These are phyloP conservation scores for Salmo trutta DNA, from an alignment of 2,797 vertebrate genomes.

Conservation along the genomic window DNA sequence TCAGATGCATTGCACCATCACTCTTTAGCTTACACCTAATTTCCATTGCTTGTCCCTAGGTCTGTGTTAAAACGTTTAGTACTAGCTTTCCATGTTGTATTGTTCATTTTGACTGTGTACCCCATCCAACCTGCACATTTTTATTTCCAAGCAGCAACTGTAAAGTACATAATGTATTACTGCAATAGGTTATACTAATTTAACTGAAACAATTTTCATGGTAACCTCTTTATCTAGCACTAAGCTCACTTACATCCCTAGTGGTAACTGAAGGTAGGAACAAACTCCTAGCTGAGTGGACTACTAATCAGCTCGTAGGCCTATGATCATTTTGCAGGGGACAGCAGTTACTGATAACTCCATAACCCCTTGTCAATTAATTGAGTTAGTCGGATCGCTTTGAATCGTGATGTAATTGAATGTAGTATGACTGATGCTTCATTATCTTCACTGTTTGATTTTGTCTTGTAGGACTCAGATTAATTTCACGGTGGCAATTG, in stretches of 20 bases:
- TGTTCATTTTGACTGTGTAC: too few species aligned
- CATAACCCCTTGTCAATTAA: conserved; percentile 53
- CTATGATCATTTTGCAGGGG: conserved; percentile 32
- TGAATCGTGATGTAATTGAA: conserved; percentile 55
- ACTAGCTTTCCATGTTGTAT: too few species aligned
- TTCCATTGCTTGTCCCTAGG: too few species aligned
- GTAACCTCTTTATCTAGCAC: not conserved
- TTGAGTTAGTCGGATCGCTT: conserved; percentile 27
- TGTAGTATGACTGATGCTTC: conserved; percentile 55
- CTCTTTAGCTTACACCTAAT: too few species aligned
- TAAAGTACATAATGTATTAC: not conserved
- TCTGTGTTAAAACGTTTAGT: too few species aligned
- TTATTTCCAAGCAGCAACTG: too few species aligned
- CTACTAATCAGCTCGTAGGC: conserved; percentile 10
- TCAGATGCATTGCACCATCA: too few species aligned
- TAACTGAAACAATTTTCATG: not conserved
- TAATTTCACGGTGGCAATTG: conserved; percentile 98
- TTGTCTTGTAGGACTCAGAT: conserved; percentile 91
- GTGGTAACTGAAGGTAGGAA: not conserved
- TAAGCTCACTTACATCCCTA: not conserved
- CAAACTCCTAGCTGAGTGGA: conserved; percentile 26
- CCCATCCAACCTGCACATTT: too few species aligned
- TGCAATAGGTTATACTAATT: not conserved
- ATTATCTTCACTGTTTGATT: conserved; percentile 28
- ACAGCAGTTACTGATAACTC: conserved; percentile 38